Evolutionary conservation across 2,888 invertebrate species (phyloP).

Genomic region (Andrena minutula): DNA sequence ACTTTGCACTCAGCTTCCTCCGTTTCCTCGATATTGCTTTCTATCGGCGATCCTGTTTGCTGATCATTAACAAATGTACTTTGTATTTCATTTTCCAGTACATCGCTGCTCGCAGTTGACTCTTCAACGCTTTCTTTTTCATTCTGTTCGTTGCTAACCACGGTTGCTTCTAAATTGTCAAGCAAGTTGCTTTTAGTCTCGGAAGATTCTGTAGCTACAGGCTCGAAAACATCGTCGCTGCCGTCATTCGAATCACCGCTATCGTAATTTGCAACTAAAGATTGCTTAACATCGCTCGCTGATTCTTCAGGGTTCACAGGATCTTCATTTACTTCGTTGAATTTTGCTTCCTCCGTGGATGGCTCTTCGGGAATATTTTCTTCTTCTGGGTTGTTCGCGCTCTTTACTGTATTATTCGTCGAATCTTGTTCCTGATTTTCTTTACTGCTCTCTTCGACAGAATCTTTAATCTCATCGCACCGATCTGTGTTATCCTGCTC

Average conservation of each 20-base stretch:
- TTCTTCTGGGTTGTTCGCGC: neutral
- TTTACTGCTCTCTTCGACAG: neutral
- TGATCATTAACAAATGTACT: slow-evolving; percentile 1
- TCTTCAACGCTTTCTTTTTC: slow-evolving; percentile 10
- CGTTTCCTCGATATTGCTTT: slow-evolving; percentile 25
- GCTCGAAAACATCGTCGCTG: slow-evolving; percentile 72
- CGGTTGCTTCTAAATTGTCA: neutral
- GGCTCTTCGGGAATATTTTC: neutral
- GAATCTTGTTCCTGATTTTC: slow-evolving; percentile 11
- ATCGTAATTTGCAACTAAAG: slow-evolving; percentile 76
- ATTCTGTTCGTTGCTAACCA: neutral
- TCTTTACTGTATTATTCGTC: neutral
- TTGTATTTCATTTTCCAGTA: slow-evolving; percentile 18
- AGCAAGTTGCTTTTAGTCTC: slow-evolving; percentile 21
- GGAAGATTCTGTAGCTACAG: slow-evolving; percentile 32
- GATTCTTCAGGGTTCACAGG: slow-evolving; percentile 4
- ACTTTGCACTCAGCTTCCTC: slow-evolving; percentile 17
- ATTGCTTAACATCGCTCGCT: slow-evolving; percentile 45
- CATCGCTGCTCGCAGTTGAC: slow-evolving; percentile 5
- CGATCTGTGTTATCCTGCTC: slow-evolving; percentile 4
- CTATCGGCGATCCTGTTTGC: slow-evolving; percentile 17
- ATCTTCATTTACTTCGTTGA: slow-evolving; percentile 2
- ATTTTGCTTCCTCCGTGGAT: slow-evolving; percentile 2
- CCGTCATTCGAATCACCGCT: slow-evolving; percentile 72
- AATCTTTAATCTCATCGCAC: slow-evolving; percentile 2